Evolutionary conservation across 2,888 invertebrate species (phyloP).

Genomic region (Conomelus anceps): DNA sequence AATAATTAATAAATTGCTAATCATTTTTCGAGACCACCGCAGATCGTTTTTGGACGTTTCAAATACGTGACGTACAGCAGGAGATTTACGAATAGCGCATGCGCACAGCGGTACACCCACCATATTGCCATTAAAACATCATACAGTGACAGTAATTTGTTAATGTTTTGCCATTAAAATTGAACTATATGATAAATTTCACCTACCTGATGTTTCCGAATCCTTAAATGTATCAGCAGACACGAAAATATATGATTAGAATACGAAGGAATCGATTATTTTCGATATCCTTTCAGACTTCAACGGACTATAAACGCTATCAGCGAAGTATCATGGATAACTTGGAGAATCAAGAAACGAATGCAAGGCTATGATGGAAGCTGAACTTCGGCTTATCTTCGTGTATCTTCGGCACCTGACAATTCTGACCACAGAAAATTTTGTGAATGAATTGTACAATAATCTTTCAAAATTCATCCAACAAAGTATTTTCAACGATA

Average conservation of each 20-base stretch:
- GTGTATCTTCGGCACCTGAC: neutral
- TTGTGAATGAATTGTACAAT: neutral
- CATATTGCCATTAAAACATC: constrained; percentile 1
- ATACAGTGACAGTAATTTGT: neutral
- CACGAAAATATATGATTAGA: neutral
- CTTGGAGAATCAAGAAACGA: neutral
- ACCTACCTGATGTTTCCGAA: neutral
- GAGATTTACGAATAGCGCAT: neutral
- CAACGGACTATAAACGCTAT: neutral
- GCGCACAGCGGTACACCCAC: neutral
- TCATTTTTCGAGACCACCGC: neutral
- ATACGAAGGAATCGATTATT: neutral
- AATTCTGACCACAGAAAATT: neutral
- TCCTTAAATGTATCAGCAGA: neutral
- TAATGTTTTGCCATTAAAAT: neutral
- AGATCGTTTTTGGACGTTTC: neutral
- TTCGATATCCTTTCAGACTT: neutral
- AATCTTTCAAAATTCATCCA: neutral
- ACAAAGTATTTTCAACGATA: neutral
- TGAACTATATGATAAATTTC: neutral
- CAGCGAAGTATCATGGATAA: neutral
- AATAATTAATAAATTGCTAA: neutral
- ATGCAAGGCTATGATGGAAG: neutral
- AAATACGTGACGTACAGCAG: neutral
- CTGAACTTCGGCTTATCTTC: neutral